Base-by-base conservation (phyloP, 1,140 invertebrate species). In the Pararge aegeria region DNA sequence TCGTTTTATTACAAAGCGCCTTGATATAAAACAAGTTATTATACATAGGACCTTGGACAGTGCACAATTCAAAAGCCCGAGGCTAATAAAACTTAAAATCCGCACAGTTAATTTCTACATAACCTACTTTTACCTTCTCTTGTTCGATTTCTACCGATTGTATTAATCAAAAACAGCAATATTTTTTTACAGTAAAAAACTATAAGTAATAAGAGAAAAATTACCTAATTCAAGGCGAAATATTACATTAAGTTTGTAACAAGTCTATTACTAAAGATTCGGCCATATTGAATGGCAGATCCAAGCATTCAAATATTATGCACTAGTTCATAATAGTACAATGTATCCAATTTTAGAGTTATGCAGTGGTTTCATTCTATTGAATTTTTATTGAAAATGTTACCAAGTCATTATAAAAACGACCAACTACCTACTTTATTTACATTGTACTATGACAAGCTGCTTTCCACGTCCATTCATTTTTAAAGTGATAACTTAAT, bases 51-150 rank as follows among this genome's bases (percentile, higher is more conserved):
- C 66, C 66, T 64, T 65, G 66, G 60, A 61, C 3, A 16, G 63
- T 60, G 60, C 56, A 68, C 38, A 42, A 68, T 60, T 64, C 53
- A 68, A 64, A 61, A 68, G 62, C 51, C 48, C 49, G 19, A 21
- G 20, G 57, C 60, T 61, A 55, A 61, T 66, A 66, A 56, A 59
- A 61, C 51, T 64, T 66, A 61, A 56, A 59, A 61, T 48, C 52
- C n/a, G 38, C 52, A 54, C 52, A 54, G 15, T 34, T 34, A 42
- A 54, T 49, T 34, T 51, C 6, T 30, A 58, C 46, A 20, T 61
- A 62, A 13, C 58, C 66, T 46, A 68, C 62, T 64, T 68, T 64
- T 68, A 68, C 66, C 44, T 44, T 30, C 21, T 21, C 34, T 44
- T 53, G 29, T 30, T 44, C 7, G 34, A 24, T 52, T 52, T 53